A percentile compares a stretch with the other conserved stretches of the same genome.
These are phyloP conservation scores for Pteria penguin DNA, from an alignment of 2,888 invertebrate species.

Conservation along the genomic window DNA sequence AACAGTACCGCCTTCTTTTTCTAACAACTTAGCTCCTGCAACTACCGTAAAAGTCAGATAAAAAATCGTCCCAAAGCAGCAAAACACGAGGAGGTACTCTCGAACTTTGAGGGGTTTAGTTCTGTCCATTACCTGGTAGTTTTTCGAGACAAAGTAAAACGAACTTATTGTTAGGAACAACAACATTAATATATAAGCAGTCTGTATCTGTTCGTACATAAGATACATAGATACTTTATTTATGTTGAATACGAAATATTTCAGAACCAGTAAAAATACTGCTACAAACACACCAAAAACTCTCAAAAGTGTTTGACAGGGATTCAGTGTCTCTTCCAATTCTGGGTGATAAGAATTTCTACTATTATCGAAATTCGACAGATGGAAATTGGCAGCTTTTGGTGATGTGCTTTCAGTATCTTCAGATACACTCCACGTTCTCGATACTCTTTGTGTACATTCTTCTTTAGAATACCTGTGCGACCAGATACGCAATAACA, in stretches of 20 bases:
- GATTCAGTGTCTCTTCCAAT: not conserved
- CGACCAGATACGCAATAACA: not conserved
- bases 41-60: not conserved
- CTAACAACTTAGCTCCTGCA: not conserved
- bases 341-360: not conserved
- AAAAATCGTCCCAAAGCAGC: not conserved
- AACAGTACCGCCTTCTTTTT: not conserved
- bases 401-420: not conserved
- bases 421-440: not conserved
- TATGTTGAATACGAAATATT: not conserved
- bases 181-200: not conserved
- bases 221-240: not conserved
- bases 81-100: not conserved
- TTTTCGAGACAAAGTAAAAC: not conserved
- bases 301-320: not conserved
- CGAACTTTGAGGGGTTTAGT: not conserved
- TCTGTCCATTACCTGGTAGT: not conserved
- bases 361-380: not conserved
- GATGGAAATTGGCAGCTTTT: not conserved
- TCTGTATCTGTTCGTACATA: not conserved
- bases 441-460: not conserved
- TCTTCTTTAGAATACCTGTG: not conserved
- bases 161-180: not conserved
- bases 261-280: not conserved
- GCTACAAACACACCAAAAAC: not conserved